These are phyloP conservation scores for Centrocercus urophasianus DNA, from an alignment of 2,113 vertebrate species.

Conservation along the genomic window DNA sequence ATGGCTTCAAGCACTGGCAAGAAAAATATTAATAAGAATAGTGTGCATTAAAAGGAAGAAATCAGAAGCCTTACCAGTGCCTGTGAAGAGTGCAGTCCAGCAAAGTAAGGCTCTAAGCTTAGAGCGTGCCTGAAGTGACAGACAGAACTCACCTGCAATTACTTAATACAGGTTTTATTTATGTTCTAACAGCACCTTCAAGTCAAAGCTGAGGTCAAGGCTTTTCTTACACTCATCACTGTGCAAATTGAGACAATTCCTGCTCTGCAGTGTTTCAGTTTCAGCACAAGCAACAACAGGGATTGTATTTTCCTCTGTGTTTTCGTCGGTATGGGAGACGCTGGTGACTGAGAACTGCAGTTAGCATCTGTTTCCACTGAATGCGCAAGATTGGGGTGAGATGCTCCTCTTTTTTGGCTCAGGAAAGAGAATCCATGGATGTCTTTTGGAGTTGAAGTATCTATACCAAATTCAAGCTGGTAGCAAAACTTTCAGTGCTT, in stretches of 20 bases:
- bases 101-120: neutral
- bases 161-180: neutral
- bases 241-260: neutral
- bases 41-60: neutral
- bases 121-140: neutral
- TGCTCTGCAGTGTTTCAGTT: neutral
- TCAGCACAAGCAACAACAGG: neutral
- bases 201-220: neutral
- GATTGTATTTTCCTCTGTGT: neutral
- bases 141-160: neutral
- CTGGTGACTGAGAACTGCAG: neutral
- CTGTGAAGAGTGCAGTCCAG: neutral
- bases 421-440: neutral
- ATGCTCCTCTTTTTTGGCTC: neutral
- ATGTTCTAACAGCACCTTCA: neutral
- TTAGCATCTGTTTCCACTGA: neutral
- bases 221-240: neutral
- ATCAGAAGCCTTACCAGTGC: neutral
- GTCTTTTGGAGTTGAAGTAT: neutral
- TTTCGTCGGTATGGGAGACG: neutral
- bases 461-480: neutral
- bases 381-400: neutral
- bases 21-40: conserved; percentile 39
- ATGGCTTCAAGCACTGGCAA: conserved; percentile 28
- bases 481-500: neutral